Base-by-base conservation (phyloP, 2,888 invertebrate species). In the Unio delphinus region DNA sequence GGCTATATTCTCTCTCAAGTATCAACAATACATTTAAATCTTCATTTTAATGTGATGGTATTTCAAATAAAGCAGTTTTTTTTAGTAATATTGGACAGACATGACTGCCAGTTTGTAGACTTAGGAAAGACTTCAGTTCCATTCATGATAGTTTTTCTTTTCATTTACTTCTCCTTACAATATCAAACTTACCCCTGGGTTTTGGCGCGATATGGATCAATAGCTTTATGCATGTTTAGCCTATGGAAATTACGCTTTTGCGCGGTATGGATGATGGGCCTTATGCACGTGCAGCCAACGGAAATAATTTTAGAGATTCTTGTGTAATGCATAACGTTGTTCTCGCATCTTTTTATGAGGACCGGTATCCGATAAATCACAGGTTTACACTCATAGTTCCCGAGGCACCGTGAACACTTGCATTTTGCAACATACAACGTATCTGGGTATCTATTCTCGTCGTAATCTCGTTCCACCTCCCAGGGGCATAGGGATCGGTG, bases 341-440 rank as follows among this genome's bases (percentile, higher is more conserved):
- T 60, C 17, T 59, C 66, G 30, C 77, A 77, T 57, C 73, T 71
- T 64, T 73, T 73, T 15, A 63, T 65, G 20, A 77, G 65, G 4
- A 77, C 74, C 30, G 73, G 73, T 65, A 77, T 75, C 15, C 74
- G 67, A 68, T 77, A 77, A 2, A 77, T 60, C n/a, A 77, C 77
- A 6, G 77, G 77, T 56, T 69, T 73, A 58, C 77, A 77, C 63
- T 68, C 61, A 58, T 70, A 74, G 55, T 71, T 67, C 45, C 72
- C 71, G 55, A 70, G 60, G 56, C 77, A 77, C 15, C 67, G 60
- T 15, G 63, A 45, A 60, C 77, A 77, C 56, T 56, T 74, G 56
- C 77, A 77, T 64, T 66, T 73, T 5, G 74, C 77, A 28, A 77
- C 66, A 55, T 66, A 71, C 8, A 77, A 55, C 3, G 65, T 62